Base-by-base conservation (phyloP, 2,888 invertebrate species). In the Notodonta ziczac region DNA sequence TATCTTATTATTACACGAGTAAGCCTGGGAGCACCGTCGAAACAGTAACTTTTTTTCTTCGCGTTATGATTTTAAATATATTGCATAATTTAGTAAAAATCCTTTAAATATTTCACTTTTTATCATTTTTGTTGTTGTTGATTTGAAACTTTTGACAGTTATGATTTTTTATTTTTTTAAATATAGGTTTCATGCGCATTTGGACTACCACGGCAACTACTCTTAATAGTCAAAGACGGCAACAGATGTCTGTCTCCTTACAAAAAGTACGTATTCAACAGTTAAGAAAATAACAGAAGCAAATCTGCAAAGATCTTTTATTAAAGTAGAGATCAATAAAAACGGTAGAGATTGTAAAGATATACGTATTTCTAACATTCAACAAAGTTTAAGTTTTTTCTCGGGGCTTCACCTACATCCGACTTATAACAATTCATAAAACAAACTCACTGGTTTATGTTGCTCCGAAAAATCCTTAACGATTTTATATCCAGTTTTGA, bases 401-500 rank as follows among this genome's bases (percentile, higher is more conserved):
- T 35, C 7, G 7, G 5, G 35, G 35, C 35, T 35, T 35, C 5
- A 35, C 35, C 35, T 7, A 35, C 35, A 35, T 35, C 4, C 35
- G 35, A 35, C 24, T 35, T 35, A 35, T 6, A 35, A 5, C 35
- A 3, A 35, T 57, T 44, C 46, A 52, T 51, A 12, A 48, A 58
- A 58, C 42, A 48, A 70, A 91, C 93, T 93, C 77, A 93, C 93
- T 73, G 80, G 73, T 79, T 89, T 93, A 64, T 86, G 88, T 65
- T 84, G 89, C 70, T 86, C 92, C 55, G 91, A 85, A 63, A 93
- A 87, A 81, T 89, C 90, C 83, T 92, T 93, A 59, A 93, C 87
- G 70, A 93, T 87, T 80, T 89, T 90, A 70, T 90, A 92, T 81
- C 93, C 89, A 66, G 90, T 92, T 80, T 91, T 93, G 59, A 93